Percentiles rank a stretch among this genome's conserved stretches.
phyloP scores from a whole-genome alignment of 2,113 vertebrate species.

The Orientallactaga bullata region DNA sequence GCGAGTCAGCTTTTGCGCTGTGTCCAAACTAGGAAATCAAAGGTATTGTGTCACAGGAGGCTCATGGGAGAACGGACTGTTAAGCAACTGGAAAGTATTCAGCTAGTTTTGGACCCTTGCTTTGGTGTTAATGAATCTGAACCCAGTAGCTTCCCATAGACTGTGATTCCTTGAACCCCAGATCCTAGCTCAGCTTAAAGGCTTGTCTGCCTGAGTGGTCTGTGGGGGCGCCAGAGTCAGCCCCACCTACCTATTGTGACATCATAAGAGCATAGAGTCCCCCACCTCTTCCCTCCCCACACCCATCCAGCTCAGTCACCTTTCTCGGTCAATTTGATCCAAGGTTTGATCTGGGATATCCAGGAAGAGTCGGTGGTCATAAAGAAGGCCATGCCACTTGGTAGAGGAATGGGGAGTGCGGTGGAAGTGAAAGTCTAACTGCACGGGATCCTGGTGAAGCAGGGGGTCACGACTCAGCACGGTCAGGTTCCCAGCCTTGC shows the following conservation, averaged over 20 bases:
- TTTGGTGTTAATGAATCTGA: constrained; percentile 16
- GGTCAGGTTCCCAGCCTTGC: constrained; percentile 80
- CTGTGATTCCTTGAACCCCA: neutral
- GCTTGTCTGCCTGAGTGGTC: neutral
- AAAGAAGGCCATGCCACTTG: constrained; percentile 83
- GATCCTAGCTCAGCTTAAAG: neutral
- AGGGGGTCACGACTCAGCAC: constrained; percentile 74
- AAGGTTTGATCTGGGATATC: constrained; percentile 74
- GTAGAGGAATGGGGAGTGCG: constrained; percentile 63
- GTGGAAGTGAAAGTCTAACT: constrained; percentile 82
- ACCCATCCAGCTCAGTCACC: constrained; percentile 61
- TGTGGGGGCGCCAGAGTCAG: neutral
- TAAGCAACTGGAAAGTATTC: neutral
- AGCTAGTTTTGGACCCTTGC: neutral
- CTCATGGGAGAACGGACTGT: neutral
- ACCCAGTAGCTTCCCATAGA: neutral
- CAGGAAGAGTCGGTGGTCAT: constrained; percentile 76
- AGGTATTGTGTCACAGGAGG: neutral
- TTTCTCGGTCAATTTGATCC: constrained; percentile 78
- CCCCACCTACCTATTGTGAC: neutral
- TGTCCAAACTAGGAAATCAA: neutral
- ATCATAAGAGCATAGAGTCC: neutral
- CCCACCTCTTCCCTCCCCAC: neutral
- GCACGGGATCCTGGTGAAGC: constrained; percentile 66
- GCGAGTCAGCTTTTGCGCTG: constrained; percentile 15